phyloP scores from a whole-genome alignment of 2,797 vertebrate species.

The Tiaroga cobitis region DNA sequence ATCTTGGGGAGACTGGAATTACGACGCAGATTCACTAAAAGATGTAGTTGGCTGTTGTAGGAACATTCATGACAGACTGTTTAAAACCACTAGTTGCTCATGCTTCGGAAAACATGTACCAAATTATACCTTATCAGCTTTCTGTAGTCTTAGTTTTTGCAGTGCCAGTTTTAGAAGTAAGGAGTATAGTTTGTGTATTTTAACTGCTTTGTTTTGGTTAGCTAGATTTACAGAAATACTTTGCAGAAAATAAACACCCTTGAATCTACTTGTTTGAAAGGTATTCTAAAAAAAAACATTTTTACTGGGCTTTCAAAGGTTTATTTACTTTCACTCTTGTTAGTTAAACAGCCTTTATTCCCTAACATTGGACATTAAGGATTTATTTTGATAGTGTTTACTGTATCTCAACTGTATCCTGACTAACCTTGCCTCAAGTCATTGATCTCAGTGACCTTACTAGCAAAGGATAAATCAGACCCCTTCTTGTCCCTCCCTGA shows the following conservation, averaged over 20 bases:
- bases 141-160: neutral
- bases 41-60: neutral
- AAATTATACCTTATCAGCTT: constrained; percentile 2
- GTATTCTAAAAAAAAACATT: neutral
- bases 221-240: neutral
- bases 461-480: neutral
- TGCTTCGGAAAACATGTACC: neutral
- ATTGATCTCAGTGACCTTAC: constrained; percentile 29
- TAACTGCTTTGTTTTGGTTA: neutral
- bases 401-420: neutral
- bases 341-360: neutral
- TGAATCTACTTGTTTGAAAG: neutral
- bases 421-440: neutral
- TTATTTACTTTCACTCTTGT: neutral
- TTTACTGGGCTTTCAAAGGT: neutral
- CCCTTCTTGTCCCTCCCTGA: neutral
- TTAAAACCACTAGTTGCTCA: constrained; percentile 5
- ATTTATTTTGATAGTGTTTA: neutral
- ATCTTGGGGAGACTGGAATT: constrained; percentile 27
- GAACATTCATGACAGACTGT: neutral
- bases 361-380: neutral
- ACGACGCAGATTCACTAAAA: neutral
- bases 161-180: neutral
- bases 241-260: neutral
- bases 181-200: neutral